phyloP scores from a whole-genome alignment of 2,797 vertebrate species.

The Agapornis canus region DNA sequence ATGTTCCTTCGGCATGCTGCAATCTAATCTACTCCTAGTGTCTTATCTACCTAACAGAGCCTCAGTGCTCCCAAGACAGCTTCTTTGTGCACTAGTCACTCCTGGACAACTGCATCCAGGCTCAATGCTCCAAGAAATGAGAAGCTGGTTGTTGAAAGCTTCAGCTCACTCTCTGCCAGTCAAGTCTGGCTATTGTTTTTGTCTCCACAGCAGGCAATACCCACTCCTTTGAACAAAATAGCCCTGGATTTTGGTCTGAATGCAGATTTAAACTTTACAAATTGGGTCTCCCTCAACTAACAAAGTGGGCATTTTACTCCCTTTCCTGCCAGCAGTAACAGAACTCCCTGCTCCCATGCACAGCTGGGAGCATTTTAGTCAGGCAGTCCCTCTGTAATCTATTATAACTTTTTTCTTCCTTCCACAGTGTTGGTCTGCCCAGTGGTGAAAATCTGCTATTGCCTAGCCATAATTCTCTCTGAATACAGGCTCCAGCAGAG shows the following conservation, averaged over 20 bases:
- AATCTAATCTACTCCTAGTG: background rate
- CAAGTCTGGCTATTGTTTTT: background rate
- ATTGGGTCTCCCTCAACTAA: background rate
- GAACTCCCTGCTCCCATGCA: background rate
- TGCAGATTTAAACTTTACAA: conserved; percentile 14
- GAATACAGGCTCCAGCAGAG: background rate
- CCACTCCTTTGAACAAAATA: conserved; percentile 18
- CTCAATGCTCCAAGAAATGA: background rate
- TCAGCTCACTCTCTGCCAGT: background rate
- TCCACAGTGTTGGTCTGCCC: background rate
- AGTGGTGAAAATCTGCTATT: background rate
- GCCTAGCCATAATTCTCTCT: background rate
- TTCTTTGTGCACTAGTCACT: background rate
- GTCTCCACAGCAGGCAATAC: background rate
- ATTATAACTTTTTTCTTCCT: conserved; percentile 28
- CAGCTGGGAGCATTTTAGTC: conserved; percentile 57
- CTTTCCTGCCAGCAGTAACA: background rate
- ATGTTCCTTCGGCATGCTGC: background rate
- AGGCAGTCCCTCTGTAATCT: background rate
- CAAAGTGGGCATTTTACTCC: conserved; percentile 37
- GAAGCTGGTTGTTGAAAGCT: background rate
- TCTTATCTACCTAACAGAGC: background rate
- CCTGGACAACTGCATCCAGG: background rate
- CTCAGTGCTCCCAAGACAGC: background rate
- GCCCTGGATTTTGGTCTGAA: background rate